phyloP scores from a whole-genome alignment of 2,888 invertebrate species.

The Schrankia costaestrigalis region DNA sequence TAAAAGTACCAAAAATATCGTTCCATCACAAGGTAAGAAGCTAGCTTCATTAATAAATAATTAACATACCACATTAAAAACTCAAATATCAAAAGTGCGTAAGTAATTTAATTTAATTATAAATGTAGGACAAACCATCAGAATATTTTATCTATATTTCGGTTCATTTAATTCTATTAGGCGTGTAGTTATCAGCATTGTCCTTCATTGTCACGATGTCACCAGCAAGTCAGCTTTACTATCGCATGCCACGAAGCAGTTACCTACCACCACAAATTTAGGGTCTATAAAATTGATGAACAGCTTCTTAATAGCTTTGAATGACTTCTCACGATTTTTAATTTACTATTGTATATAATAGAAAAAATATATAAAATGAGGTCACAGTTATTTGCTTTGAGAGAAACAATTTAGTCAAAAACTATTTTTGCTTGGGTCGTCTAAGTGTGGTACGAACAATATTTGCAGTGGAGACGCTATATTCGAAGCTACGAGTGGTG shows the following conservation, averaged over 20 bases:
- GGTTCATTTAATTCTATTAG: conserved; percentile 45
- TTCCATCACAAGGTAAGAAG: no score
- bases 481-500: conserved; percentile 49
- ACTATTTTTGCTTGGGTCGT: conserved; percentile 50
- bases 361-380: conserved; percentile 27
- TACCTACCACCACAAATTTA: conserved; percentile 71
- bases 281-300: conserved; percentile 76
- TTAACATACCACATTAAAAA: no score
- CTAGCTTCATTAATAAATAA: no score
- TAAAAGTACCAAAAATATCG: no score
- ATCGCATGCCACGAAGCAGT: conserved; percentile 69
- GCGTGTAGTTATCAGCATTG: conserved; percentile 43
- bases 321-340: conserved; percentile 45
- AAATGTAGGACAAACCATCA: not conserved
- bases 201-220: conserved; percentile 66
- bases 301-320: conserved; percentile 65
- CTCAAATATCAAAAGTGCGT: no score
- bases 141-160: conserved; percentile 1
- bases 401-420: conserved; percentile 55
- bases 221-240: conserved; percentile 61
- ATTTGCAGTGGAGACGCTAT: conserved; percentile 57
- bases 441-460: conserved; percentile 55
- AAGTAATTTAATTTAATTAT: no score
- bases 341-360: conserved; percentile 33
- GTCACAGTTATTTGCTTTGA: conserved; percentile 32